Evolutionary conservation across 2,888 invertebrate genomes (phyloP).

Genomic region (Camptogramma bilineatum): DNA sequence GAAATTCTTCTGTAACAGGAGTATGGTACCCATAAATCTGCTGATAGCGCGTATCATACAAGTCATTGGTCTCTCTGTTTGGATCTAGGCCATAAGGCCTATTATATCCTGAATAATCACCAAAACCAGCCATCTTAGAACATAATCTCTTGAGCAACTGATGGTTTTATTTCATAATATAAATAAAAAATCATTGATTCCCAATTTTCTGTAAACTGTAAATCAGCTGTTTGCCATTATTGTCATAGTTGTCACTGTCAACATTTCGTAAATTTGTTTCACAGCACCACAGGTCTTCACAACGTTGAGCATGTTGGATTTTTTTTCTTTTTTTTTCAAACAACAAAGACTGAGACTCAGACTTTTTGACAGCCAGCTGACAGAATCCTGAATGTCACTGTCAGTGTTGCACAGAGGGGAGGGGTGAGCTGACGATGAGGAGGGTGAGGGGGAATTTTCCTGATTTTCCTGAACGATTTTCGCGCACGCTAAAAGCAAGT

Average conservation of each 20-base stretch:
- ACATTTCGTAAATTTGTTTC: not conserved
- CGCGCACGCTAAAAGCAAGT: slow-evolving; percentile 48
- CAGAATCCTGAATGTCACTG: not conserved
- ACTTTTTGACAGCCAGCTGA: not conserved
- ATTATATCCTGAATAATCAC: slow-evolving; percentile 75
- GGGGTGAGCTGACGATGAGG: too few species aligned
- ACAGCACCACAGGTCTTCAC: not conserved
- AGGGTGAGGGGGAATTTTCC: not conserved
- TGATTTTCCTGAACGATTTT: slow-evolving; percentile 15
- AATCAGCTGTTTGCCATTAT: slow-evolving; percentile 2
- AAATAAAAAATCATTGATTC: slow-evolving; percentile 21
- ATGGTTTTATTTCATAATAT: slow-evolving; percentile 33
- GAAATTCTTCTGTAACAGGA: slow-evolving; percentile 78
- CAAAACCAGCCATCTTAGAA: slow-evolving; percentile 77
- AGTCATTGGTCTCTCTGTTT: slow-evolving; percentile 75
- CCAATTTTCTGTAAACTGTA: not conserved
- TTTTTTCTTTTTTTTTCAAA: not conserved
- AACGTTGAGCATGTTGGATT: not conserved
- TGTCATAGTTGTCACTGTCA: not conserved
- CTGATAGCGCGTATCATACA: slow-evolving; percentile 80
- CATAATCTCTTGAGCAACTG: slow-evolving; percentile 28
- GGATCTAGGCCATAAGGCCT: slow-evolving; percentile 78
- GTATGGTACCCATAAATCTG: slow-evolving; percentile 82
- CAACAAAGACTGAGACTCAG: too few species aligned
- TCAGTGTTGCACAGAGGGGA: not conserved